These are phyloP conservation scores for Spheniscus humboldti DNA, from an alignment of 2,797 vertebrate genomes.

Conservation along the genomic window DNA sequence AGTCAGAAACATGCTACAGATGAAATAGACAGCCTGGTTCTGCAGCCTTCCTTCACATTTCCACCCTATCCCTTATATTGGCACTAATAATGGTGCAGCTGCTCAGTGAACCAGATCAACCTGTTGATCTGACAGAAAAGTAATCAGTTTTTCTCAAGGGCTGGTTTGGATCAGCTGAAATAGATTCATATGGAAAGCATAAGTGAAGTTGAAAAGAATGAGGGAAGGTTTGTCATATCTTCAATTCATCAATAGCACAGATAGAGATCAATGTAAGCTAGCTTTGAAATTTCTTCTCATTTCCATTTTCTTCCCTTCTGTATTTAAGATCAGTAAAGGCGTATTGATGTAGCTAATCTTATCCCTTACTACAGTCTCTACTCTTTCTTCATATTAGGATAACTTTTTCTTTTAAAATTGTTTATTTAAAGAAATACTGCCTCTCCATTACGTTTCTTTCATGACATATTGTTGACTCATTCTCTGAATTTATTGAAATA, in stretches of 20 bases:
- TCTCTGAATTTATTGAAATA: background rate
- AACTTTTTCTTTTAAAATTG: background rate
- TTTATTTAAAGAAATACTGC: background rate
- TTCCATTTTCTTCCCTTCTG: background rate
- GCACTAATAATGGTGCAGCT: background rate
- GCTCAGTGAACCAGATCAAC: background rate
- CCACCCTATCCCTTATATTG: background rate
- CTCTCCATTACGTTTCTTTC: background rate
- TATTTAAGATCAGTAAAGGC: background rate
- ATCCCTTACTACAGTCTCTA: background rate
- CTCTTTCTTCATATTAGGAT: background rate
- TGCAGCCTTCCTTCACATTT: background rate
- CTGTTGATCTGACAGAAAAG: background rate
- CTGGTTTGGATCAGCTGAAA: background rate
- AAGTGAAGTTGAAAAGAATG: background rate
- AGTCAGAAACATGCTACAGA: background rate
- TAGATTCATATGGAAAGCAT: background rate
- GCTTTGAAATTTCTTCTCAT: background rate
- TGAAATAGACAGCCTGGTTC: background rate
- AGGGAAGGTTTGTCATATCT: background rate
- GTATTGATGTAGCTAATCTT: background rate
- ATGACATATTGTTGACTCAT: background rate
- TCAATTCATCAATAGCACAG: background rate
- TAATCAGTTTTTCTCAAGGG: background rate
- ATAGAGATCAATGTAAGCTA: background rate